phyloP scores from a whole-genome alignment of 1,140 invertebrate species.

The Plectus sambesii region DNA sequence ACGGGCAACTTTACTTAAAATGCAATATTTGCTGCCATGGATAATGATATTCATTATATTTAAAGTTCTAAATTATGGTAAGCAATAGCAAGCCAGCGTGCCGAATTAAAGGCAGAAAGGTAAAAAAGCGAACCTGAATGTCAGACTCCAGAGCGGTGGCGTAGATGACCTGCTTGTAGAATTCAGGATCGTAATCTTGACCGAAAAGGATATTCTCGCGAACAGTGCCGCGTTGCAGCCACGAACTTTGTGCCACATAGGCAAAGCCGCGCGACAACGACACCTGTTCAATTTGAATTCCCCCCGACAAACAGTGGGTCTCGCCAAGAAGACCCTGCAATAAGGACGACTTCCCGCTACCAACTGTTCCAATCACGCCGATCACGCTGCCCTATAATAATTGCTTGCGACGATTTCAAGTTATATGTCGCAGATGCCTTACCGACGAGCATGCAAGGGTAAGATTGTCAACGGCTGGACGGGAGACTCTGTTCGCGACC shows the following conservation, averaged over 20 bases:
- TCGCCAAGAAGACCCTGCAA: constrained; percentile 64
- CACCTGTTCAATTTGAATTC: constrained; percentile 17
- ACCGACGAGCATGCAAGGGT: not conserved
- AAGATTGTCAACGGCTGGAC: constrained; percentile 4
- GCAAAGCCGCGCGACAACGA: constrained; percentile 52
- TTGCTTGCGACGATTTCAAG: constrained; percentile 7
- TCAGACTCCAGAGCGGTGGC: constrained; percentile 71
- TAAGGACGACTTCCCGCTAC: constrained; percentile 65
- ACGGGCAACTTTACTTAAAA: no score
- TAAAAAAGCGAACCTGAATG: no score
- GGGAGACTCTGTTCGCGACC: not conserved
- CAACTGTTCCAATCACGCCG: constrained; percentile 48
- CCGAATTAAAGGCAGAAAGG: no score
- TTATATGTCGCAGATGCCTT: constrained; percentile 10
- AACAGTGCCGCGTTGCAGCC: constrained; percentile 77
- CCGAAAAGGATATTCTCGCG: constrained; percentile 87
- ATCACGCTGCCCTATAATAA: constrained; percentile 36
- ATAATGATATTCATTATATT: no score
- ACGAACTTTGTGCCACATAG: constrained; percentile 75
- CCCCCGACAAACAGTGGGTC: constrained; percentile 49
- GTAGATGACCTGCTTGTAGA: constrained; percentile 61
- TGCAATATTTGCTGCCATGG: no score
- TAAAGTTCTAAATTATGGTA: no score
- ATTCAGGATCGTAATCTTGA: constrained; percentile 60
- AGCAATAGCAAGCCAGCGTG: no score